These are phyloP conservation scores for Alloplasta piceator DNA, from an alignment of 2,888 invertebrate genomes.

Conservation along the genomic window DNA sequence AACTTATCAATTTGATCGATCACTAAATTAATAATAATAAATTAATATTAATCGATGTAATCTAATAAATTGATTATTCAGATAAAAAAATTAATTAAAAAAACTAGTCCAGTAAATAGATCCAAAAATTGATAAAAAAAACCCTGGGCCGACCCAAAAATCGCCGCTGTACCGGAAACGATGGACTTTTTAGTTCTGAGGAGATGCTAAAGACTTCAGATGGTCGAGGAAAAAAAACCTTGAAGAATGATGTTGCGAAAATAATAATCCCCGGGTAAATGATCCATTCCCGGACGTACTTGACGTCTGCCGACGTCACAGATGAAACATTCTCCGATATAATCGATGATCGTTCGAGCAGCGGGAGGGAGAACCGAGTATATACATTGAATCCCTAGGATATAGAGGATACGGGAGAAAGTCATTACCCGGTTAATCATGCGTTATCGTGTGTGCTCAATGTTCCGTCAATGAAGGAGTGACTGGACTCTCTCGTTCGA, in stretches of 20 bases:
- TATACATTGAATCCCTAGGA: not conserved
- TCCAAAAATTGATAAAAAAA: too few relatives aligned
- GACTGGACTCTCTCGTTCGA: conserved; percentile 67
- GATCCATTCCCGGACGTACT: conserved; percentile 53
- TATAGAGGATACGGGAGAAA: conserved; percentile 69
- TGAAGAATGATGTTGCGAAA: conserved; percentile 27
- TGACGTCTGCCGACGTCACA: conserved; percentile 38
- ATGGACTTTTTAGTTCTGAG: too few relatives aligned
- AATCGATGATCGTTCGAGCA: conserved; percentile 63
- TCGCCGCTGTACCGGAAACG: too few relatives aligned
- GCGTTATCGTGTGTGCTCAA: conserved; percentile 83
- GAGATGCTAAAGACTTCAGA: too few relatives aligned
- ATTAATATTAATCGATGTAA: too few relatives aligned
- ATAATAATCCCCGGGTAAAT: conserved; percentile 26
- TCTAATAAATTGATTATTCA: too few relatives aligned
- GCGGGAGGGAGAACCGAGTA: conserved; percentile 54
- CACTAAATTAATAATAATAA: too few relatives aligned
- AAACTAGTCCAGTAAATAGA: too few relatives aligned
- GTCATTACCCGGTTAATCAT: conserved; percentile 83
- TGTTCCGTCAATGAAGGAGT: conserved; percentile 83
- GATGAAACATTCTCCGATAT: conserved; percentile 47
- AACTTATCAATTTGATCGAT: too few relatives aligned
- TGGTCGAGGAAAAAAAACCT: not conserved
- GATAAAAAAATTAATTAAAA: too few relatives aligned
- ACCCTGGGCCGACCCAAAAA: too few relatives aligned